Percentiles rank a stretch among this genome's conserved stretches.
phyloP scores from a whole-genome alignment of 2,888 invertebrate species.

The Eremobia ochroleuca region DNA sequence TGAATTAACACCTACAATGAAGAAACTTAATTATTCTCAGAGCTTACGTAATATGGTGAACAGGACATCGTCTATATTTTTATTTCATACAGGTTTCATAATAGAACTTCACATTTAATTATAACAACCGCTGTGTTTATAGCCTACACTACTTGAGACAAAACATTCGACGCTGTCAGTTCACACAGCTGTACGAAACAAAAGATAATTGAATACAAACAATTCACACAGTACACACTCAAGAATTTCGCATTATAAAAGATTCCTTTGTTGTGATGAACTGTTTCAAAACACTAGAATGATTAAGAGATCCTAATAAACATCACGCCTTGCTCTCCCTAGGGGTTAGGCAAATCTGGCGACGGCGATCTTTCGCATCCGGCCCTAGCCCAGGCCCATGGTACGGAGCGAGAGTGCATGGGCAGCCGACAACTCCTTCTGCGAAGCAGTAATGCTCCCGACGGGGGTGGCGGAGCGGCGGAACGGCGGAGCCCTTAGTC shows the following conservation, averaged over 20 bases:
- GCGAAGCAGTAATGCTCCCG: too few relatives aligned
- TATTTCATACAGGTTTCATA: constrained; percentile 37
- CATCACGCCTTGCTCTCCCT: not conserved
- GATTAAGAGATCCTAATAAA: constrained; percentile 27
- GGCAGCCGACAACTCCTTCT: too few relatives aligned
- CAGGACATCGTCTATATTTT: constrained; percentile 17
- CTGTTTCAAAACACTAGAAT: constrained; percentile 47
- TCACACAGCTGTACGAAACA: constrained; percentile 56
- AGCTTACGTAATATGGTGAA: constrained; percentile 10
- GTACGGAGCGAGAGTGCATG: too few relatives aligned
- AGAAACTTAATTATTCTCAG: constrained; percentile 3
- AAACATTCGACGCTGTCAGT: constrained; percentile 52
- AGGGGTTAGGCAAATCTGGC: not conserved
- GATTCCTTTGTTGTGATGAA: constrained; percentile 60
- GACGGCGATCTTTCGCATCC: too few relatives aligned
- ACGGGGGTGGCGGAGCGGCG: too few relatives aligned
- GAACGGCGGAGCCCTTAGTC: too few relatives aligned
- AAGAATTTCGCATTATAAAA: constrained; percentile 61
- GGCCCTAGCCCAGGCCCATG: too few relatives aligned
- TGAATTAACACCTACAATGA: not conserved
- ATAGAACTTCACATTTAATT: constrained; percentile 37
- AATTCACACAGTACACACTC: constrained; percentile 59
- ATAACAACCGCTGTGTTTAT: constrained; percentile 37
- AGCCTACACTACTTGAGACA: constrained; percentile 34
- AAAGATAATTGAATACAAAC: constrained; percentile 59